A percentile compares a stretch with the other conserved stretches of the same genome.
Conservation (phyloP, 2,797 vertebrate species). For the Phrynocephalus forsythii region DNA sequence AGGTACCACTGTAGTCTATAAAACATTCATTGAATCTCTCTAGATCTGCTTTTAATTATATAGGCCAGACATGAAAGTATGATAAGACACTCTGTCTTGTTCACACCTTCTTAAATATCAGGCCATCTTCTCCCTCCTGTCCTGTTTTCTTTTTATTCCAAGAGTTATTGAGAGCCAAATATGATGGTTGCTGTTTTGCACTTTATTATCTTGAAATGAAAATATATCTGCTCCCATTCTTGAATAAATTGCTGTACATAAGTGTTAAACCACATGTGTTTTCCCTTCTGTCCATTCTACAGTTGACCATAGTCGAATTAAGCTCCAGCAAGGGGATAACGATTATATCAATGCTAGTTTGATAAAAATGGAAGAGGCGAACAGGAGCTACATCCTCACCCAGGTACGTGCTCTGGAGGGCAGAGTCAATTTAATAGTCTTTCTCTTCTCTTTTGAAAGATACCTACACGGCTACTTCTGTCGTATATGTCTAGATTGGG, state of each 20-base stretch:
- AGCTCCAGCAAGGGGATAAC: constrained; percentile 90
- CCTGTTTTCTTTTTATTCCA: neutral
- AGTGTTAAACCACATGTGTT: constrained; percentile 46
- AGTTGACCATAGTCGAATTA: constrained; percentile 99
- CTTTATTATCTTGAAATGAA: neutral
- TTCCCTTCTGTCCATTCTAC: constrained; percentile 61
- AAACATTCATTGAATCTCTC: constrained; percentile 25
- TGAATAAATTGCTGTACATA: neutral
- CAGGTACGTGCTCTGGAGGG: constrained; percentile 82
- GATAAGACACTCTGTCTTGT: neutral
- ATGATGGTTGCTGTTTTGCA: neutral
- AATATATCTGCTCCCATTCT: neutral
- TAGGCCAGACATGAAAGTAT: constrained; percentile 8
- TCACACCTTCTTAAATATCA: neutral
- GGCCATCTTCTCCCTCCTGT: rapidly evolving
- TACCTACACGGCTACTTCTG: constrained; percentile 16
- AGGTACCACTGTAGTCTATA: neutral
- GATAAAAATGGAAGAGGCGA: constrained; percentile 93
- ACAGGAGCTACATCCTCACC: constrained; percentile 97
- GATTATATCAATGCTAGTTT: constrained; percentile 98
- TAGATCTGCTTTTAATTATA: constrained; percentile 19
- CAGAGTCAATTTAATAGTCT: neutral
- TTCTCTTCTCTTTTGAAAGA: neutral
- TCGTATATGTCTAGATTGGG: constrained; percentile 18
- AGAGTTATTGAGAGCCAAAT: neutral